These are phyloP conservation scores for Temnothorax rugatulus DNA, from an alignment of 2,888 invertebrate species.

Conservation along the genomic window DNA sequence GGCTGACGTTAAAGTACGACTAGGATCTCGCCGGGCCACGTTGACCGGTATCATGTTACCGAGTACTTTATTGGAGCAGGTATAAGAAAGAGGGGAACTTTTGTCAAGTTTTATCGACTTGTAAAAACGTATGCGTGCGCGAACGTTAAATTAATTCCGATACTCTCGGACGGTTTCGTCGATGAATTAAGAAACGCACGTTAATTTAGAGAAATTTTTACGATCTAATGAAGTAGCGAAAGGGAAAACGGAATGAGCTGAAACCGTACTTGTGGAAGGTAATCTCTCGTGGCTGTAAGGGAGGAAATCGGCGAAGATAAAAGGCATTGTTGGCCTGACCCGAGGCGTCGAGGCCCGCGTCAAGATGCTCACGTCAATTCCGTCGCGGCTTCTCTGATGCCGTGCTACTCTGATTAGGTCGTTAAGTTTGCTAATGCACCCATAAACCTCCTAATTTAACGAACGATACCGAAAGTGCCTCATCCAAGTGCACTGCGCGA, in stretches of 20 bases:
- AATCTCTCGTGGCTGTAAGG: background rate
- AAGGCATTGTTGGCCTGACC: constrained; percentile 77
- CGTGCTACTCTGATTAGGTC: constrained; percentile 83
- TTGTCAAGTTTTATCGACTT: constrained; percentile 8
- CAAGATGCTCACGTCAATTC: constrained; percentile 75
- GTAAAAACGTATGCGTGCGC: constrained; percentile 12
- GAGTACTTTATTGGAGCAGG: constrained; percentile 40
- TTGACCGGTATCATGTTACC: constrained; percentile 60
- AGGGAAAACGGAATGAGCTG: background rate
- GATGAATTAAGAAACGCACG: background rate
- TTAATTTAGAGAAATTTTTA: constrained; percentile 14
- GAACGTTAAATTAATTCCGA: constrained; percentile 22
- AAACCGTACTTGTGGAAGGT: background rate
- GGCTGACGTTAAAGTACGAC: constrained; percentile 62
- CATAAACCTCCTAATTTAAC: constrained; percentile 81
- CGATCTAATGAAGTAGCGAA: background rate
- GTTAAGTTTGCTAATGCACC: constrained; percentile 83
- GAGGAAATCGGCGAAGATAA: constrained; percentile 67
- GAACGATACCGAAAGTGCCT: constrained; percentile 72
- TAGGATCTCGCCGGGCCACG: constrained; percentile 62
- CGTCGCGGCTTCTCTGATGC: constrained; percentile 75
- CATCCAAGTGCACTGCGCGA: constrained; percentile 20
- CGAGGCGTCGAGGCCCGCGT: constrained; percentile 79
- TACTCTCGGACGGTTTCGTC: background rate
- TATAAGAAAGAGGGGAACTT: constrained; percentile 22